Evolutionary conservation across 1,140 invertebrate genomes (phyloP).

Genomic region (Augochlora pura): DNA sequence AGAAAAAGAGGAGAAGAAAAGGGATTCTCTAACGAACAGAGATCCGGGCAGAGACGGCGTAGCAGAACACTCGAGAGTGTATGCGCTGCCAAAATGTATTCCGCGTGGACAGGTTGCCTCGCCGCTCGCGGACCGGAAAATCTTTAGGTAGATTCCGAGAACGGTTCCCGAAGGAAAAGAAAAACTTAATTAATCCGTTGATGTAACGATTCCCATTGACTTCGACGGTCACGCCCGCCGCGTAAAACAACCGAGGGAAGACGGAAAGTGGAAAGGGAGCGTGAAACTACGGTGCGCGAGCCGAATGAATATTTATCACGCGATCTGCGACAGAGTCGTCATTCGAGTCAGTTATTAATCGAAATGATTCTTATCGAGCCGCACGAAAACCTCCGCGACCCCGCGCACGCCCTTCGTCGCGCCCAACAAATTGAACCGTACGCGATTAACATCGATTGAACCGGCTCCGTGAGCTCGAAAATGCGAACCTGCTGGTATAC

Average conservation of each 20-base stretch:
- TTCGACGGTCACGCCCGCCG: not conserved
- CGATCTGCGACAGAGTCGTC: not conserved
- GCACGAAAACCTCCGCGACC: not conserved
- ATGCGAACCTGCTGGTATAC: too few relatives aligned
- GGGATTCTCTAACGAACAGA: not conserved
- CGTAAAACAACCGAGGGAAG: not conserved
- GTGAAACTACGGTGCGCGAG: not conserved
- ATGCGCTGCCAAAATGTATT: not conserved
- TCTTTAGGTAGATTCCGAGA: not conserved
- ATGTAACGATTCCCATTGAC: slow-evolving; percentile 13
- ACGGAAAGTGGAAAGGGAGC: not conserved
- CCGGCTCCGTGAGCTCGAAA: too few relatives aligned
- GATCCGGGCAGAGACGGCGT: too few relatives aligned
- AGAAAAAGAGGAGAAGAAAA: not conserved
- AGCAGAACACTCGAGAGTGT: too few relatives aligned
- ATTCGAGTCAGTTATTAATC: slow-evolving; percentile 4
- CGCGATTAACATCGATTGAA: too few relatives aligned
- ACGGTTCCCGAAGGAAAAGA: not conserved
- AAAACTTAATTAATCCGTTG: slow-evolving; percentile 14
- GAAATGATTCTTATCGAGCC: not conserved
- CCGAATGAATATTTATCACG: slow-evolving; percentile 26
- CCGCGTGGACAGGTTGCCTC: not conserved
- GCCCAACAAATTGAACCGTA: not conserved
- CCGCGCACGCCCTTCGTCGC: not conserved
- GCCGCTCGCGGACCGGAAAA: not conserved